Evolutionary conservation across 2,113 vertebrate genomes (phyloP).

Genomic region (Hippolais icterina): DNA sequence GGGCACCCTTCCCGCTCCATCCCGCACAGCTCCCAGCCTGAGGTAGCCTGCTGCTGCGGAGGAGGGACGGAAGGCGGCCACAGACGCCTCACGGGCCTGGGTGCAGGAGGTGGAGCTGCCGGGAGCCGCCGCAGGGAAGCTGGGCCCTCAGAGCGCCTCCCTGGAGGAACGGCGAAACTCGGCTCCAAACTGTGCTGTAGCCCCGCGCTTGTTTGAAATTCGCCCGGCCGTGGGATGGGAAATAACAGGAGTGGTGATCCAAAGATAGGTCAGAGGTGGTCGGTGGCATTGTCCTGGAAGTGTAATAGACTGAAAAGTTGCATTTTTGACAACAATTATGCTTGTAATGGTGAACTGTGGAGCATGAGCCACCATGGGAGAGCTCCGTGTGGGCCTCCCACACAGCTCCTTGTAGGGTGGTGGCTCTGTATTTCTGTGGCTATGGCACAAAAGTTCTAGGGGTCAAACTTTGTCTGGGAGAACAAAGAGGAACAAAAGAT

Average conservation of each 20-base stretch:
- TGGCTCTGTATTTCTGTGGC: background rate
- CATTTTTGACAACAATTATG: background rate
- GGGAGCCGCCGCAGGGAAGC: background rate
- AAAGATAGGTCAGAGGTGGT: background rate
- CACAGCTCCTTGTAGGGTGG: background rate
- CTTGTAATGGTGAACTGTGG: background rate
- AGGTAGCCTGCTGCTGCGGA: fast-evolving
- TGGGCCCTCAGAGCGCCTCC: fast-evolving
- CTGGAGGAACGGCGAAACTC: fast-evolving
- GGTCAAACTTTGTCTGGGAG: background rate
- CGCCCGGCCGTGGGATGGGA: background rate
- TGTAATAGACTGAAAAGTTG: background rate
- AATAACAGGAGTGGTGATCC: background rate
- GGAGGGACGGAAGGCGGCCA: background rate
- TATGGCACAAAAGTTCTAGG: background rate
- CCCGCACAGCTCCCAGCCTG: background rate
- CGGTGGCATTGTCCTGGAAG: background rate
- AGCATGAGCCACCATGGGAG: background rate
- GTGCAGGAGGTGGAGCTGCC: background rate
- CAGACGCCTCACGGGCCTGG: fast-evolving
- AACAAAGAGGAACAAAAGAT: background rate
- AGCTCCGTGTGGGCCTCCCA: fast-evolving
- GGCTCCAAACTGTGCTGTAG: fast-evolving
- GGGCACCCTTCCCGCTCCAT: background rate
- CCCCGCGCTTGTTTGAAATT: background rate